Base-by-base conservation (phyloP, 2,888 invertebrate species). In the Scaptomyza reducta region DNA sequence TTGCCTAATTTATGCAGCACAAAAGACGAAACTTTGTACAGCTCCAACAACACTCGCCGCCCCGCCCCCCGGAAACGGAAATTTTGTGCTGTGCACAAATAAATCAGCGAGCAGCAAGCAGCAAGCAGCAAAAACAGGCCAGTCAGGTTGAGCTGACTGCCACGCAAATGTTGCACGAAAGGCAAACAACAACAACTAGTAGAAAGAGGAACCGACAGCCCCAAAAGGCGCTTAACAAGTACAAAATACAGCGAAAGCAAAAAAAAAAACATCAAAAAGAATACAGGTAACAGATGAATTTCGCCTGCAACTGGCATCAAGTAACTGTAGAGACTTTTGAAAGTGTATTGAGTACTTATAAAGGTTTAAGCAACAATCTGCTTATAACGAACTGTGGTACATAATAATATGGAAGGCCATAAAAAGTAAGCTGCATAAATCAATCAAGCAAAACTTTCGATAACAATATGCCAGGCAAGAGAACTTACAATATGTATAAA, bases 1-100 rank as follows among this genome's bases (percentile, higher is more conserved):
- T 86, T 86, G 77, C 88, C 88, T 87, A 87, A 84, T 87, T 84
- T 87, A 84, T 84, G 75, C 83, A 75, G 64, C 79, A 77, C 79
- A 71, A 75, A 82, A 79, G 78, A 70, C 83, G 83, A 71, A 62
- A 67, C 69, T 71, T 66, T 38, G 44, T 44, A n/a, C n/a, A n/a
- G 22, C 45, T 42, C n/a, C n/a, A n/a, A n/a, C n/a, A n/a, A n/a
- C n/a, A n/a, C n/a, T n/a, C n/a, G n/a, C n/a, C n/a, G n/a, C n/a
- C n/a, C n/a, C n/a, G n/a, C n/a, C n/a, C n/a, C n/a, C n/a, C 84
- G 85, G 87, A 88, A 85, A 80, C 88, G 85, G 80, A 85, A 86
- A 83, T 88, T 86, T 86, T 83, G 86, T 86, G 84, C 87, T 82
- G 70, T 77, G 80, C 76, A 80, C 80, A 88, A 88, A 85, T 88